A percentile compares a stretch with the other conserved stretches of the same genome.
These are phyloP conservation scores for Pavo muticus DNA, from an alignment of 2,113 vertebrate genomes.

Conservation along the genomic window DNA sequence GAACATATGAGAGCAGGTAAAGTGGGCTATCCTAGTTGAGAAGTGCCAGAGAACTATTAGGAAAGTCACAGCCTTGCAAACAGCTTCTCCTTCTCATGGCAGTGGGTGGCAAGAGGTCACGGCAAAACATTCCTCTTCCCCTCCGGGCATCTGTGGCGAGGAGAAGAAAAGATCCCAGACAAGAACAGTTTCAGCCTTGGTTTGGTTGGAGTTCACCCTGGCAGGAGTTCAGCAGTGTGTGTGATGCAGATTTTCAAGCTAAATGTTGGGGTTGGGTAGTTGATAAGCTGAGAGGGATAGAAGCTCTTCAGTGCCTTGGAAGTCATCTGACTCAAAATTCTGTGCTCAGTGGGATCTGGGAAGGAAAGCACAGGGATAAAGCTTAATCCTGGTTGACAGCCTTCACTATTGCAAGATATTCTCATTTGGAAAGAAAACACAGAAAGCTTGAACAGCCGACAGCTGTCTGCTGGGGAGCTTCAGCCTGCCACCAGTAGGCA, in stretches of 20 bases:
- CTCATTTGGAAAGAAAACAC: not conserved
- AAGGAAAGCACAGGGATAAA: not conserved
- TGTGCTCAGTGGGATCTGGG: not conserved
- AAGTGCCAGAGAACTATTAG: not conserved
- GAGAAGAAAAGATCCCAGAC: not conserved
- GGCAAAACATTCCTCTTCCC: not conserved
- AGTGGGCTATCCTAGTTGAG: not conserved
- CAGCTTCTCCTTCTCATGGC: not conserved
- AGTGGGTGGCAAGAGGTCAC: not conserved
- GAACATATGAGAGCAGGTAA: not conserved
- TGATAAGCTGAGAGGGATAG: not conserved
- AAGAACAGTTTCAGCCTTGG: not conserved
- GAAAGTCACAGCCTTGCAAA: conserved; percentile 20
- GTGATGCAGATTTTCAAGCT: not conserved
- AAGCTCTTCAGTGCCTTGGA: not conserved
- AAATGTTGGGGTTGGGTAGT: not conserved
- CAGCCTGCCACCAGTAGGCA: not conserved
- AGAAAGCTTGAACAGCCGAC: rapidly evolving
- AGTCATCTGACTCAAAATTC: not conserved
- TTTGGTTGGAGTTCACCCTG: not conserved
- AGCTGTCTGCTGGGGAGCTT: rapidly evolving
- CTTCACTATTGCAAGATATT: not conserved
- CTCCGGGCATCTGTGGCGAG: not conserved
- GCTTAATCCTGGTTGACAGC: not conserved
- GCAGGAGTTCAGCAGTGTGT: not conserved